Evolutionary conservation across 2,797 vertebrate species (phyloP).

Genomic region (Masticophis lateralis): DNA sequence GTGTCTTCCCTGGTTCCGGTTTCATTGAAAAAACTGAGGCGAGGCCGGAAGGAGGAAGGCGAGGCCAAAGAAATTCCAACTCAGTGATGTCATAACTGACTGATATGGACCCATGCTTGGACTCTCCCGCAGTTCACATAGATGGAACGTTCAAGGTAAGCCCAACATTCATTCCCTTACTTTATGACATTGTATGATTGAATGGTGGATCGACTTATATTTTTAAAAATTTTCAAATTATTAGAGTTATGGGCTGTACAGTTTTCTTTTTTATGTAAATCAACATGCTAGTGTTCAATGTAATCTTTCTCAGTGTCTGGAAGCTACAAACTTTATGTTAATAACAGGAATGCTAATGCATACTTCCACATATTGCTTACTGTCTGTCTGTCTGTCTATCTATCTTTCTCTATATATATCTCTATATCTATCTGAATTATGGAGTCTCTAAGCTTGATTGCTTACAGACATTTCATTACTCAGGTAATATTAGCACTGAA

Average conservation of each 20-base stretch:
- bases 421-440: background rate
- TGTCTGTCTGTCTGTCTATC: background rate
- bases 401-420: no score
- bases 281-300: background rate
- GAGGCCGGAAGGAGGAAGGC: no score
- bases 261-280: background rate
- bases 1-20: no score
- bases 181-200: background rate
- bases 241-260: background rate
- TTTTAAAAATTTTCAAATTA: background rate
- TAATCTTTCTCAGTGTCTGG: background rate
- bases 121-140: no score
- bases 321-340: background rate
- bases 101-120: no score
- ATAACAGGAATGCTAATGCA: background rate
- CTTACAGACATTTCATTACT: background rate
- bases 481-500: background rate
- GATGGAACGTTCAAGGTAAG: no score
- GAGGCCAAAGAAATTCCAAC: no score
- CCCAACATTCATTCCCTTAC: background rate
- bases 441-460: background rate
- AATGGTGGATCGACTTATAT: background rate
- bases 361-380: background rate
- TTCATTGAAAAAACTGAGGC: no score
- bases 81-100: no score